Evolutionary conservation across 2,113 vertebrate genomes (phyloP), one percentile per base, ranked within the genome.

Genomic region (Chaenocephalus aceratus): DNA sequence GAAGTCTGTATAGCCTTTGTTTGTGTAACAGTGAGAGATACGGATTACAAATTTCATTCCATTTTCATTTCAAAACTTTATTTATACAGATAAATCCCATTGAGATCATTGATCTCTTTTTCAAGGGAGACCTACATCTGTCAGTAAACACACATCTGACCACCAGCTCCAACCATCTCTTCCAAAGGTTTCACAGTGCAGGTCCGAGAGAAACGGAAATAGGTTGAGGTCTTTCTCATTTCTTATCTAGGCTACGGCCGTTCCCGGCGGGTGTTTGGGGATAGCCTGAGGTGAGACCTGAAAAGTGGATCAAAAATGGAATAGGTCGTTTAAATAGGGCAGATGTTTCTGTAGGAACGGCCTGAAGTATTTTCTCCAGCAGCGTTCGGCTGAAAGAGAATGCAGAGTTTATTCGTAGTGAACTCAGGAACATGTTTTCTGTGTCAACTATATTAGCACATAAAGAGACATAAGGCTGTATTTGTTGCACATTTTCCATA

Each of bases 251-350:
- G 90, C 77, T 88, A 64, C 60, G 70, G 57, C 65, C 10, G 18
- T 59, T 80, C 69, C 88, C 61, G 2, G 46, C 52, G 75, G 83
- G 73, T 80, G 74, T 83, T 85, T 62, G 63, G 90, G 84, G 83
- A 89, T 80, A 78, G 85, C 75, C 83, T 77, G 80, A 89, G 85
- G 79, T 73, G 66, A 70, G 86, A 72, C 76, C 86, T 81, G 84
- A 64, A 74, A 78, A 65, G 75, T 54, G 77, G 73, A 81, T 79
- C 67, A 78, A 72, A 84, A 89, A 74, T 69, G 77, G 77, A 85
- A 74, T 34, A 61, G 77, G 62, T 79, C 21, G 23, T 54, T 87
- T 85, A 85, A 88, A 79, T 85, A 83, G 79, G 72, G 48, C 86
- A 85, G 13, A 65, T 52, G 36, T 73, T 66, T 48, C 74, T 64